Percentiles rank a stretch among this genome's conserved stretches.
Conservation (phyloP, 2,113 vertebrate species). For the Gobiocypris rarus region DNA sequence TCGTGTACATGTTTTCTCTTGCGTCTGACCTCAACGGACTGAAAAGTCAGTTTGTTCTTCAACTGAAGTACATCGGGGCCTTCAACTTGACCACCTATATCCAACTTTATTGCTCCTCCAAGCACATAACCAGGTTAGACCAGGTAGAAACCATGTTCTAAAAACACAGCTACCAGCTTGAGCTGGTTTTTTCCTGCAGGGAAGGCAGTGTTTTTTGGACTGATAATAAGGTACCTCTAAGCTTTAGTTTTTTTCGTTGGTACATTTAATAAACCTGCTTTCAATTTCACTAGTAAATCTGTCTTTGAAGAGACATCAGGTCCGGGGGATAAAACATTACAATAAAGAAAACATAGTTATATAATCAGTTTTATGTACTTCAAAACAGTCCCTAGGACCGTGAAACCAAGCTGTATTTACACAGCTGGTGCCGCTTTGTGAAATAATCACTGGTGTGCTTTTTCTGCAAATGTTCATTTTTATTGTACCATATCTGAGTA, state of each 20-base stretch:
- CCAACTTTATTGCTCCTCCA: neutral
- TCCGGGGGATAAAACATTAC: constrained; percentile 4
- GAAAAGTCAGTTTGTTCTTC: no score
- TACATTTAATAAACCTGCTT: neutral
- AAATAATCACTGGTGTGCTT: constrained; percentile 7
- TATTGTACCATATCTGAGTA: neutral
- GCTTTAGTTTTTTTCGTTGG: neutral
- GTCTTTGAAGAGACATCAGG: neutral
- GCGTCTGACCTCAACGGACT: no score
- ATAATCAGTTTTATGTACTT: constrained; percentile 62
- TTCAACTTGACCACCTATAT: neutral
- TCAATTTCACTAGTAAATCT: constrained; percentile 11
- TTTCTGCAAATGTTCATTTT: neutral
- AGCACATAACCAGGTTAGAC: neutral
- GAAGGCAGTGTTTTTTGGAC: neutral
- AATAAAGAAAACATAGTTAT: constrained; percentile 31
- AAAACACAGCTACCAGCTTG: neutral
- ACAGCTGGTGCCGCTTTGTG: constrained; percentile 42
- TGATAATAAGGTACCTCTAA: neutral
- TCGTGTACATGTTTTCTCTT: no score
- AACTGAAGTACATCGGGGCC: no score
- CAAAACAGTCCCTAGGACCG: constrained; percentile 44
- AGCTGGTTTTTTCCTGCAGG: neutral
- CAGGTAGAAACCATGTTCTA: neutral
- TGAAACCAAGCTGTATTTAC: constrained; percentile 46